Evolutionary conservation across 2,888 invertebrate species (phyloP).

Genomic region (Pomacea canaliculata): DNA sequence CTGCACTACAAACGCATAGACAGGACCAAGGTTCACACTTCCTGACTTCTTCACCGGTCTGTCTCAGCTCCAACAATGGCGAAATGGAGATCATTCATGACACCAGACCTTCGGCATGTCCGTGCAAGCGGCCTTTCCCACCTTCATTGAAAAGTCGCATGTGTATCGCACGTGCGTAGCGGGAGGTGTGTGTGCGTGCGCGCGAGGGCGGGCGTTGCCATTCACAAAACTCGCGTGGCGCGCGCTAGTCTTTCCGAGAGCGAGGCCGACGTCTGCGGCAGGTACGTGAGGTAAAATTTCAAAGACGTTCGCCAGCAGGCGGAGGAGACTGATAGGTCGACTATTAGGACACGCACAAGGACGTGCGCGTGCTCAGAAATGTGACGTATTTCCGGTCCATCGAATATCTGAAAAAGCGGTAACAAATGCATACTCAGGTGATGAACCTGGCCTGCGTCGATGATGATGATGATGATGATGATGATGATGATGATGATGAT

Average conservation of each 20-base stretch:
- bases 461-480: too few relatives aligned
- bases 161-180: conserved; percentile 6
- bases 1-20: too few relatives aligned
- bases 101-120: too few relatives aligned
- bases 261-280: conserved; percentile 4
- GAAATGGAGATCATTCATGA: too few relatives aligned
- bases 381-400: not conserved
- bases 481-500: too few relatives aligned
- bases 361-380: conserved; percentile 7
- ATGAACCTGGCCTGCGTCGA: too few relatives aligned
- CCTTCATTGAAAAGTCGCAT: conserved; percentile 3
- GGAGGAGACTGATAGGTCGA: not conserved
- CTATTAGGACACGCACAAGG: not conserved
- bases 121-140: not conserved
- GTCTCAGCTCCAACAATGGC: too few relatives aligned
- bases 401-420: too few relatives aligned
- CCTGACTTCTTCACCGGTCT: too few relatives aligned
- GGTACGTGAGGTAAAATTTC: conserved; percentile 8
- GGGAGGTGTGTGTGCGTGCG: not conserved
- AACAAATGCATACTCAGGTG: too few relatives aligned
- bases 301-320: not conserved
- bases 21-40: too few relatives aligned
- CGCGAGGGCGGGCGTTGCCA: conserved; percentile 4
- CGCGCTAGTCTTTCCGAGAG: conserved; percentile 12
- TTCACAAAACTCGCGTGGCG: conserved; percentile 14